Percentiles rank a stretch among this genome's conserved stretches.
These are phyloP conservation scores for Drosophila kepulauana DNA, from an alignment of 1,140 invertebrate species.

Conservation along the genomic window DNA sequence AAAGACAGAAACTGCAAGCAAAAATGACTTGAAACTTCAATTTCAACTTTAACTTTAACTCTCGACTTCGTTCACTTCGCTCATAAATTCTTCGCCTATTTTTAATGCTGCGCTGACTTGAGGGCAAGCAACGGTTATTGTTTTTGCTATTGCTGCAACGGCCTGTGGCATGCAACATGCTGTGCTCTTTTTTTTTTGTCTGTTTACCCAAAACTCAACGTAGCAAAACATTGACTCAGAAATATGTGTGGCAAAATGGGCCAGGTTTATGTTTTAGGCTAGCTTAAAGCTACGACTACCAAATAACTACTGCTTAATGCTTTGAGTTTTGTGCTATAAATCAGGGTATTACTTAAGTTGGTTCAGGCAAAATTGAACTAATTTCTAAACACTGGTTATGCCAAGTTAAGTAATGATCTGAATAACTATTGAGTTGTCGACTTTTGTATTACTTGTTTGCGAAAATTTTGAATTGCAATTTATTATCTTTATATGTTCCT, in stretches of 20 bases:
- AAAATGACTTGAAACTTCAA: conserved; percentile 21
- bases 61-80: conserved; percentile 34
- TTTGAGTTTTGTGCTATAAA: background rate
- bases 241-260: conserved; percentile 6
- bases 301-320: no score
- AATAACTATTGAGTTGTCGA: no score
- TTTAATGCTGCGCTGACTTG: conserved; percentile 37
- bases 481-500: no score
- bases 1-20: background rate
- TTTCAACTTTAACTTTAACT: conserved; percentile 26
- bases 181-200: background rate
- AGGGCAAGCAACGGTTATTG: conserved; percentile 28
- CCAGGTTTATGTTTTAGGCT: background rate
- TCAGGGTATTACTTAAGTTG: background rate
- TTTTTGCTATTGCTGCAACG: conserved; percentile 10
- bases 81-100: conserved; percentile 43
- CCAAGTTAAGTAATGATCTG: no score
- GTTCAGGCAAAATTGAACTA: no score
- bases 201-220: conserved; percentile 17
- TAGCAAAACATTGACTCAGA: conserved; percentile 1
- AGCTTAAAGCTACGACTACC: background rate
- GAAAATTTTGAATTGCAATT: no score
- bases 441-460: no score
- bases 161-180: conserved; percentile 42
- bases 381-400: no score